phyloP scores from a whole-genome alignment of 2,888 invertebrate species.

The Ramazzottius varieornatus region DNA sequence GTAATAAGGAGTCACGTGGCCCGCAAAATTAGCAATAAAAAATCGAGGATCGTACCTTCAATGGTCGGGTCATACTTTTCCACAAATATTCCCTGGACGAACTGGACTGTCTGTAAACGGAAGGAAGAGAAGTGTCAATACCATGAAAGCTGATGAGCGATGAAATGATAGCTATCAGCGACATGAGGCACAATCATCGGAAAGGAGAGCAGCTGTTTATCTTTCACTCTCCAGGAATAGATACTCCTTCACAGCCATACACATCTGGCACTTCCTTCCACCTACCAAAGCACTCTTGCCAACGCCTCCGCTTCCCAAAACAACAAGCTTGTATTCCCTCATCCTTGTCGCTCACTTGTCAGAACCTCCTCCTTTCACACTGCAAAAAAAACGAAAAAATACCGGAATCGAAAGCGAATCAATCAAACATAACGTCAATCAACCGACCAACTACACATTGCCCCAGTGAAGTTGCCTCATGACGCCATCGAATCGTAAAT shows the following conservation, averaged over 20 bases:
- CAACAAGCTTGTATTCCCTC: constrained; percentile 99
- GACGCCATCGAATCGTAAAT: no score
- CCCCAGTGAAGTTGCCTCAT: no score
- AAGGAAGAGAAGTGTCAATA: constrained; percentile 6
- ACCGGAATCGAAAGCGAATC: no score
- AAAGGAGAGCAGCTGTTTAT: no score
- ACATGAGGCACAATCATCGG: neutral
- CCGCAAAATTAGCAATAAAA: neutral
- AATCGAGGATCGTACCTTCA: constrained; percentile 86
- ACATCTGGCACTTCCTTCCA: constrained; percentile 5
- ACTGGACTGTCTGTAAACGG: constrained; percentile 48
- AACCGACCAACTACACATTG: no score
- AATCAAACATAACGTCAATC: no score
- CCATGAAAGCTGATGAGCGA: neutral
- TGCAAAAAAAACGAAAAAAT: no score
- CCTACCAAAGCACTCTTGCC: constrained; percentile 73
- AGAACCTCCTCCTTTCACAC: no score
- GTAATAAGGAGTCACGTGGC: no score
- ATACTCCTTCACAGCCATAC: neutral
- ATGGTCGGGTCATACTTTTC: constrained; percentile 99
- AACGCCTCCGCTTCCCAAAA: constrained; percentile 95
- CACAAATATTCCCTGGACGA: constrained; percentile 96
- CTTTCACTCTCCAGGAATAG: neutral
- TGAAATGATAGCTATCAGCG: constrained; percentile 5
- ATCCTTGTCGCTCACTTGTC: constrained; percentile 30